Base-by-base conservation (phyloP, 1,140 invertebrate species). In the Littorina saxatilis region DNA sequence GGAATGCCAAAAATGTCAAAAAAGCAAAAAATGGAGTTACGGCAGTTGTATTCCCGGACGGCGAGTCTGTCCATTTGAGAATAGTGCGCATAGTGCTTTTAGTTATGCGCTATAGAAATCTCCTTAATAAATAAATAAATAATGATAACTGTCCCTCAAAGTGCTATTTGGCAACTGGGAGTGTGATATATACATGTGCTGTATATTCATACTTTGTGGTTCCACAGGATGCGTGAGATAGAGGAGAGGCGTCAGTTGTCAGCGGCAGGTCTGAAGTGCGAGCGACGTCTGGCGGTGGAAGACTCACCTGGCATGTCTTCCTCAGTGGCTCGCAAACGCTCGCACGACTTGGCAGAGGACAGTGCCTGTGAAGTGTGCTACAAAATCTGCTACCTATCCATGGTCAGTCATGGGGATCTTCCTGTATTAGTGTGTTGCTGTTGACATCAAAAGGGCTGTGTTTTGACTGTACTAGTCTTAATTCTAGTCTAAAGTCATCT, bases 361-460 rank as follows among this genome's bases (percentile, higher is more conserved):
- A 95, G 95, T 84, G 95, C 96, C 91, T 97, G 96, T 91, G 96
- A 97, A 89, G 94, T 94, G 77, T 97, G 96, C 91, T 94, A 95
- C 72, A 95, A 94, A 72, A 96, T 96, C 93, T 94, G 97, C 55
- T 96, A 95, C 88, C 93, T 97, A 78, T 97, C 96, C 39, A 94
- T 96, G 93, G 95, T 97, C 86, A 94, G 93, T 87, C n/a, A n/a
- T n/a, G n/a, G n/a, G n/a, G n/a, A n/a, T n/a, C n/a, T n/a, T 68
- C 39, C 29, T 63, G 20, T 81, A 35, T 75, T 9, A 11, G 27
- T 68, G 63, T 68, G 13, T 27, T 23, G 32, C 23, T 52, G 29
- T 55, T 23, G 13, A 17, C n/a, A n/a, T n/a, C n/a, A n/a, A n/a
- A n/a, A n/a, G 35, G 9, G 13, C 7, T 27, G 27, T 58, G 13